phyloP scores from a whole-genome alignment of 2,113 vertebrate species.

The Clarias macrocephalus region DNA sequence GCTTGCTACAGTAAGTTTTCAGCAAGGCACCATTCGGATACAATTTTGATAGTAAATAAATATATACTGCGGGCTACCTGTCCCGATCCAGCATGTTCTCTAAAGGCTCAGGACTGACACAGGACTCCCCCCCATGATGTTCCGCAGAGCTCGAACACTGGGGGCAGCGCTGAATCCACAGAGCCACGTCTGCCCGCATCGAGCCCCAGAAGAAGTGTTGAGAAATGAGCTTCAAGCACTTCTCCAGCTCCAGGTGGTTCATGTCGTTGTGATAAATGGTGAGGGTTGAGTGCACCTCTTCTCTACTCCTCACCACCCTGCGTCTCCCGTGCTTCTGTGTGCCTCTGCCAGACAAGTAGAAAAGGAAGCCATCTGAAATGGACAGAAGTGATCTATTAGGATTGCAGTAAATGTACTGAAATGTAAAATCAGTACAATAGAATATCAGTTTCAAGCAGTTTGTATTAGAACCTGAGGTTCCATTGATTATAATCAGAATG shows the following conservation, averaged over 20 bases:
- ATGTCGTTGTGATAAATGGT: constrained; percentile 64
- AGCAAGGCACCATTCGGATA: neutral
- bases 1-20: neutral
- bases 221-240: constrained; percentile 65
- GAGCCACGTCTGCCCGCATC: constrained; percentile 61
- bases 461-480: neutral
- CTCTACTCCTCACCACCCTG: constrained; percentile 63
- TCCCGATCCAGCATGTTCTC: neutral
- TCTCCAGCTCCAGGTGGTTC: constrained; percentile 65
- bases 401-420: constrained; percentile 39
- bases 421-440: neutral
- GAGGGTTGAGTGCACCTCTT: constrained; percentile 60
- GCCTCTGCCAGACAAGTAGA: constrained; percentile 37
- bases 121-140: neutral
- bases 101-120: constrained; percentile 16
- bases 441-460: neutral
- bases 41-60: neutral
- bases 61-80: constrained; percentile 45
- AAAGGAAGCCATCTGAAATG: constrained; percentile 54
- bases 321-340: constrained; percentile 40
- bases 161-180: constrained; percentile 64
- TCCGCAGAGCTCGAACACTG: constrained; percentile 53
- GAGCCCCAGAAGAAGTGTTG: constrained; percentile 66
- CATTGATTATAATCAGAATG: neutral
- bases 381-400: neutral